These are phyloP conservation scores for Neodiprion pinetum DNA, from an alignment of 1,140 invertebrate genomes.

Conservation along the genomic window DNA sequence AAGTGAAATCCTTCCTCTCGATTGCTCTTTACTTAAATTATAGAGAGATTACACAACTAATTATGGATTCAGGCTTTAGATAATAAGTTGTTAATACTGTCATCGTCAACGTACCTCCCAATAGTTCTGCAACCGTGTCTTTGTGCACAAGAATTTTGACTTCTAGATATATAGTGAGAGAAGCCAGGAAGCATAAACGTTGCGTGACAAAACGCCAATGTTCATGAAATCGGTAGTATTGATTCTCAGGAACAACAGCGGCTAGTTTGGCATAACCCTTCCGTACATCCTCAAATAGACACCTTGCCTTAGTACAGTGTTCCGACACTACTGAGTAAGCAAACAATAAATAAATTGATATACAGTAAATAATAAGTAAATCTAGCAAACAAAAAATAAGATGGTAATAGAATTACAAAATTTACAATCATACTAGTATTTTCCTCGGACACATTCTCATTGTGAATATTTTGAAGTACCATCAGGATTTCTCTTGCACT, in stretches of 20 bases:
- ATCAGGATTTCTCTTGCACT: slow-evolving; percentile 72
- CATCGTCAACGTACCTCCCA: slow-evolving; percentile 70
- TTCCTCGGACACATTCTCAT: slow-evolving; percentile 64
- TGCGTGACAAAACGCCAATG: slow-evolving; percentile 87
- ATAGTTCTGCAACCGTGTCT: slow-evolving; percentile 77
- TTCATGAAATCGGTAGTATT: slow-evolving; percentile 84
- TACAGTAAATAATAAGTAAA: slow-evolving; percentile 21
- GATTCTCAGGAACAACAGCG: slow-evolving; percentile 67
- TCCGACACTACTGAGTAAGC: slow-evolving; percentile 60
- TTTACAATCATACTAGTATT: slow-evolving; percentile 52
- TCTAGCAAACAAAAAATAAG: slow-evolving; percentile 18
- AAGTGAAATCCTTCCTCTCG: slow-evolving; percentile 81
- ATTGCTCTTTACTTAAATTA: slow-evolving; percentile 64
- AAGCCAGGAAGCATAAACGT: slow-evolving; percentile 76
- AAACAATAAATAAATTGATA: slow-evolving; percentile 27
- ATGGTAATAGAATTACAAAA: slow-evolving; percentile 19
- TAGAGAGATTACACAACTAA: slow-evolving; percentile 28
- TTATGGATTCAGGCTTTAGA: slow-evolving; percentile 12
- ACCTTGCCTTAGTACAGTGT: slow-evolving; percentile 66
- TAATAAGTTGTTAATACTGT: slow-evolving; percentile 27
- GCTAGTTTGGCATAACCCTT: slow-evolving; percentile 67
- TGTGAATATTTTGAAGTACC: slow-evolving; percentile 77
- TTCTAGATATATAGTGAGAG: slow-evolving; percentile 83
- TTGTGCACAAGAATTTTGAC: slow-evolving; percentile 75
- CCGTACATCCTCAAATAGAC: slow-evolving; percentile 66